Base-by-base conservation (phyloP, 2,888 invertebrate species). In the Melieria omissa region DNA sequence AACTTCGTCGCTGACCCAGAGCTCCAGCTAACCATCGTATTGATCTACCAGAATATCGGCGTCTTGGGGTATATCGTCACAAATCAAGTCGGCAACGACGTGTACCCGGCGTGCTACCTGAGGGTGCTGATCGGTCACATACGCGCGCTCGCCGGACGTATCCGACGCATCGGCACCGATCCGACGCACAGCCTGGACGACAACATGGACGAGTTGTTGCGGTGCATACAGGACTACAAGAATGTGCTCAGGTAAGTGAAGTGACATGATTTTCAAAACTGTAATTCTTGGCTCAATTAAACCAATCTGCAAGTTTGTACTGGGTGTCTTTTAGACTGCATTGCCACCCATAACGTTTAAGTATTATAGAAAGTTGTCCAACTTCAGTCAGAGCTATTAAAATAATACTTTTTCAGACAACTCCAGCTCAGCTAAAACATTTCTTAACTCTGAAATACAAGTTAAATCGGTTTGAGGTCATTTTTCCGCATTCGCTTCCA, bases 171-270 rank as follows among this genome's bases (percentile, higher is more conserved):
- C 63, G 80, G 80, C n/a, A 73, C 72, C 10, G 71, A 74, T 7
- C 1, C 0, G 5, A 14, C 9, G 1, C 42, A 52, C 42, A 0
- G 5, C 0, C 9, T 16, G 16, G 74, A 76, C 0, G 68, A 75
- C 0, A 79, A 80, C 74, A 73, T 77, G 8, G 54, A 64, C 41
- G 81, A 80, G 61, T 63, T 81, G 60, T 61, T 75, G 16, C 60
- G 57, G 6, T 81, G 81, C 55, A 70, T 81, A 16, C 70, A 65
- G 16, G 80, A 79, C 70, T 78, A 80, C 52, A 73, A 74, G 63
- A 77, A 76, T 71, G 64, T 81, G 3, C 64, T 78, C 44, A 0
- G 68, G 80, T 81, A 70, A 77, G 79, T 76, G 9, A 5, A 41
- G 29, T 1, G 44, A 29, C 29, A 29, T 29, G 29, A 29, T 29